phyloP scores from a whole-genome alignment of 2,888 invertebrate species.

The Catocala sponsa region DNA sequence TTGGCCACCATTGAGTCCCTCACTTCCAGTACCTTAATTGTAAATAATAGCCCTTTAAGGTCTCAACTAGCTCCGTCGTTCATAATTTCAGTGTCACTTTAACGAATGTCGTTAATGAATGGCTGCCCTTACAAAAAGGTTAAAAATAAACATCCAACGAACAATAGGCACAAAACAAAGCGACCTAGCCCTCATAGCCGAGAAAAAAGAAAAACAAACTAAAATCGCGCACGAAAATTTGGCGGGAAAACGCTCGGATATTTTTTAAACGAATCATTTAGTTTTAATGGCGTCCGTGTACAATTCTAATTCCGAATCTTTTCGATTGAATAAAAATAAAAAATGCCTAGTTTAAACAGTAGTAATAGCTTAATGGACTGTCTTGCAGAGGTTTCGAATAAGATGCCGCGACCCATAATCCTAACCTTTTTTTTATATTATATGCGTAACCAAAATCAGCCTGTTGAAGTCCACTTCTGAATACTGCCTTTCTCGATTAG shows the following conservation, averaged over 20 bases:
- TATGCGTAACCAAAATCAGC: too few species aligned
- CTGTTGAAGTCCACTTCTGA: too few species aligned
- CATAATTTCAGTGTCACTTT: constrained; percentile 36
- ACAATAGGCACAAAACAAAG: constrained; percentile 57
- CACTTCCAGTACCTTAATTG: constrained; percentile 11
- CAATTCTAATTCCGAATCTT: constrained; percentile 2
- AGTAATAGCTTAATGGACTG: too few species aligned
- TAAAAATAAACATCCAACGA: constrained; percentile 52
- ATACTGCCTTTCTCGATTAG: too few species aligned
- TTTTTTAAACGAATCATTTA: constrained; percentile 11
- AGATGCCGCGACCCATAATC: too few species aligned
- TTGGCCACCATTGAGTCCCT: background rate
- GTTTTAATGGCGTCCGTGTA: background rate
- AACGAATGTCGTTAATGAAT: constrained; percentile 53
- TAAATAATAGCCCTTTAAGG: constrained; percentile 16
- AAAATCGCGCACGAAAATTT: constrained; percentile 15
- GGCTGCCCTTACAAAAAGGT: constrained; percentile 51
- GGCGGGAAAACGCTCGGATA: constrained; percentile 14
- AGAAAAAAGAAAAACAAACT: constrained; percentile 35
- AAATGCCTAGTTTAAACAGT: too few species aligned
- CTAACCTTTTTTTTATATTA: too few species aligned
- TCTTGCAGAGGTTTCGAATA: too few species aligned
- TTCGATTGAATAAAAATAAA: too few species aligned
- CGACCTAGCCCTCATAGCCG: constrained; percentile 44
- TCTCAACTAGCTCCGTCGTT: constrained; percentile 33